Evolutionary conservation across 2,888 invertebrate species (phyloP).

Genomic region (Troides oblongomaculatus): DNA sequence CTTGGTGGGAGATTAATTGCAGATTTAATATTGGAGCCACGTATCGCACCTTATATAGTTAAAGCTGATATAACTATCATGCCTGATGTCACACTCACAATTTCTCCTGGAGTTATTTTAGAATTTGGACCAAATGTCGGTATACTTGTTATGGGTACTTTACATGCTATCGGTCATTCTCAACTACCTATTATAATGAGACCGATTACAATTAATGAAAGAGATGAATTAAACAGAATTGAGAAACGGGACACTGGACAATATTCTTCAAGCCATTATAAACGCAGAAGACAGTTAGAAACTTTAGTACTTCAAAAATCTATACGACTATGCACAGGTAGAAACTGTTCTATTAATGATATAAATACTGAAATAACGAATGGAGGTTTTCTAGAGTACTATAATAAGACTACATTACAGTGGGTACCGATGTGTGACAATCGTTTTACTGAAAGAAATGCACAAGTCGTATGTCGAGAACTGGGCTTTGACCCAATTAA

Average conservation of each 20-base stretch:
- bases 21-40: constrained; percentile 82
- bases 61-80: constrained; percentile 96
- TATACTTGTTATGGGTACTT: constrained; percentile 94
- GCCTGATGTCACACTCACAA: constrained; percentile 93
- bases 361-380: constrained; percentile 73
- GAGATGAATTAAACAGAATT: constrained; percentile 60
- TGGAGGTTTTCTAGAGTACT: constrained; percentile 96
- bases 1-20: constrained; percentile 88
- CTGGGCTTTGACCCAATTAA: constrained; percentile 94
- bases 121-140: constrained; percentile 98
- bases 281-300: constrained; percentile 77
- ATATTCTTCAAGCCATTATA: constrained; percentile 56
- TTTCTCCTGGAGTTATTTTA: constrained; percentile 92
- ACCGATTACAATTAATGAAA: constrained; percentile 70
- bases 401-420: constrained; percentile 95
- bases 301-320: constrained; percentile 79
- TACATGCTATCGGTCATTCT: constrained; percentile 89
- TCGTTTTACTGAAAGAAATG: constrained; percentile 97
- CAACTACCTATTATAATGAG: constrained; percentile 89
- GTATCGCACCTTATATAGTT: constrained; percentile 87
- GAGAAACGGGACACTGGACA: constrained; percentile 64
- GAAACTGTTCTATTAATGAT: constrained; percentile 83
- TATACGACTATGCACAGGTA: constrained; percentile 89
- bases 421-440: constrained; percentile 98
- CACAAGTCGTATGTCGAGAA: constrained; percentile 97